phyloP scores from a whole-genome alignment of 23 tunicate genomes.

The Botrylloides violaceus region DNA sequence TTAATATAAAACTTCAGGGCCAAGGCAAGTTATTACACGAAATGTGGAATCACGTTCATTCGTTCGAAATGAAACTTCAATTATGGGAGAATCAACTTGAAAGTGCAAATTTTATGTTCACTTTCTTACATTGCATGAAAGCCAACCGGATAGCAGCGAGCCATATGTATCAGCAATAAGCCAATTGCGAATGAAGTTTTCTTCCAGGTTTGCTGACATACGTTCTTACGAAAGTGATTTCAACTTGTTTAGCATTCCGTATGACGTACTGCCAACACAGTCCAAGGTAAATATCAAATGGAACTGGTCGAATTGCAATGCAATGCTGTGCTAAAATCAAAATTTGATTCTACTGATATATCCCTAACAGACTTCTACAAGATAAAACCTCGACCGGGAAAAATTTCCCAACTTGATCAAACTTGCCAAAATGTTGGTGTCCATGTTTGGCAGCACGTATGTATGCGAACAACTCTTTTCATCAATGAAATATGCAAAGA shows the following conservation, averaged over 20 bases:
- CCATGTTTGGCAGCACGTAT: no score
- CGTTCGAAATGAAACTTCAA: conserved; percentile 71
- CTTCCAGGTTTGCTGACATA: conserved; percentile 43
- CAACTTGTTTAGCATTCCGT: conserved; percentile 47
- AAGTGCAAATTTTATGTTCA: conserved; percentile 41
- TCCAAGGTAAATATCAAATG: conserved; percentile 51
- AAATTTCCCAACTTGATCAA: no score
- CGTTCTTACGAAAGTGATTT: conserved; percentile 48
- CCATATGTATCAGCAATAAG: conserved; percentile 39
- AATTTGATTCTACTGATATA: conserved; percentile 34
- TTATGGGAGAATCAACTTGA: conserved; percentile 62
- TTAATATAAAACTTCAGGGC: conserved; percentile 54
- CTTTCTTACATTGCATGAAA: conserved; percentile 40
- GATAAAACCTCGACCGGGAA: no score
- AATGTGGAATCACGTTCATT: conserved; percentile 44
- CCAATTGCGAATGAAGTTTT: conserved; percentile 45
- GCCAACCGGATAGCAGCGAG: conserved; percentile 36
- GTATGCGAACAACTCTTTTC: no score
- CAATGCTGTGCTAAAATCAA: conserved; percentile 36
- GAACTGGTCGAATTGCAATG: conserved; percentile 60
- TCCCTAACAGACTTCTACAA: conserved; percentile 52
- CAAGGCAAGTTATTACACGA: conserved; percentile 50
- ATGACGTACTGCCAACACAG: conserved; percentile 35
- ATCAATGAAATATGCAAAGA: no score
- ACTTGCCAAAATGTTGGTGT: no score